A percentile compares a stretch with the other conserved stretches of the same genome.
Conservation (phyloP, 1,140 invertebrate species). For the Atta colombica region DNA sequence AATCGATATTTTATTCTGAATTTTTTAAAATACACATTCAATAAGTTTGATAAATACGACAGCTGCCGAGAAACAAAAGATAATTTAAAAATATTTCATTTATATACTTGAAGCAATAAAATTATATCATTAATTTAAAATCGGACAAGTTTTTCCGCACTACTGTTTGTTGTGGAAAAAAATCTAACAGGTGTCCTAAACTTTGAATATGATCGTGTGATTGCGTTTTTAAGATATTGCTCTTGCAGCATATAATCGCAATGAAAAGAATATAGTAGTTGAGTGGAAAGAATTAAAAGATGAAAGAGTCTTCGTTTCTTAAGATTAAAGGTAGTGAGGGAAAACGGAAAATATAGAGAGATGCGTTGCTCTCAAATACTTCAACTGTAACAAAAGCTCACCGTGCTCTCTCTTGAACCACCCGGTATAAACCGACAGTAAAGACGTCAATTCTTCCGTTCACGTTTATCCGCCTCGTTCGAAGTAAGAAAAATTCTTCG, state of each 20-base stretch:
- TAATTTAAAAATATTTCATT: not conserved
- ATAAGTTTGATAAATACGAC: conserved; percentile 40
- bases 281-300: conserved; percentile 47
- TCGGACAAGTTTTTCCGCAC: not conserved
- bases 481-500: conserved; percentile 48
- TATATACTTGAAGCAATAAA: not conserved
- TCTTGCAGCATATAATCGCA: conserved; percentile 30
- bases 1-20: conserved; percentile 4
- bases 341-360: conserved; percentile 19
- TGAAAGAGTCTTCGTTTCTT: conserved; percentile 29
- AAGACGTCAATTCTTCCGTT: conserved; percentile 16
- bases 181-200: conserved; percentile 23
- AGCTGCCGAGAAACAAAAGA: not conserved
- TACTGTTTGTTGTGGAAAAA: not conserved
- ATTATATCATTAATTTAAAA: conserved; percentile 15
- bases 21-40: conserved; percentile 24
- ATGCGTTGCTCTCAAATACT: conserved; percentile 76
- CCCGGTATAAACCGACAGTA: conserved; percentile 54
- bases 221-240: conserved; percentile 79
- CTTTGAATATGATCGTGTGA: conserved; percentile 67
- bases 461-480: conserved; percentile 2
- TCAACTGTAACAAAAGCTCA: conserved; percentile 75
- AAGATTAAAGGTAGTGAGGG: not conserved
- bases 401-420: conserved; percentile 38
- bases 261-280: not conserved